Evolutionary conservation across 2,113 vertebrate species (phyloP).

Genomic region (Eublepharis macularius): DNA sequence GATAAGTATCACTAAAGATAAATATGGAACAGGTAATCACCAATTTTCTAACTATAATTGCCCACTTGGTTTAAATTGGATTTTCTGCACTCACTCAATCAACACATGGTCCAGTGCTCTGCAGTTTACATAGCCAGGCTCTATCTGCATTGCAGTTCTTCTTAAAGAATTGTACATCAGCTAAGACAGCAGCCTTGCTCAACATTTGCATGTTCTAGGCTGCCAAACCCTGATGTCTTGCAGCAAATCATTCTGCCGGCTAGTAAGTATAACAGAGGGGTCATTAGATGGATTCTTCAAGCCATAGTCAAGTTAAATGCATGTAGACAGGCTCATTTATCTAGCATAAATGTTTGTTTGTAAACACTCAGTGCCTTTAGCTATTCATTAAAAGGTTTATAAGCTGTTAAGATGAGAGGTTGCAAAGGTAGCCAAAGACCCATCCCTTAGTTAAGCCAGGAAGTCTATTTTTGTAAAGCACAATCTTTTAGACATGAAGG

Average conservation of each 20-base stretch:
- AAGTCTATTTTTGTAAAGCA: neutral
- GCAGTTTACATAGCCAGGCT: neutral
- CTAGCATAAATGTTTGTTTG: neutral
- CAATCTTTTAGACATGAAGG: neutral
- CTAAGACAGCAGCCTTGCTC: constrained; percentile 7
- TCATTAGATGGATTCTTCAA: neutral
- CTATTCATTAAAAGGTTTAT: neutral
- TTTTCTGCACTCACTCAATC: constrained; percentile 9
- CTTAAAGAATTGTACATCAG: neutral
- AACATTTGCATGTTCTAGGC: neutral
- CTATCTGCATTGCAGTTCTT: neutral
- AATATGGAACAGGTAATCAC: neutral
- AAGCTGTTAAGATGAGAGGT: neutral
- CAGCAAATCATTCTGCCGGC: constrained; percentile 6
- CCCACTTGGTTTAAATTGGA: constrained; percentile 32
- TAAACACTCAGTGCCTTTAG: neutral
- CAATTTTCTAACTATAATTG: constrained; percentile 28
- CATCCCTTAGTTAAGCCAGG: neutral
- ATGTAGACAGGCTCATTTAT: neutral
- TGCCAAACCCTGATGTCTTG: constrained; percentile 1
- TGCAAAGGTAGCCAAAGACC: constrained; percentile 5
- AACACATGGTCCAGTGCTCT: neutral
- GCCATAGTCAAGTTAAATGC: neutral
- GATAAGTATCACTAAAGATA: neutral
- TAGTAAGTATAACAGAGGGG: neutral